Evolutionary conservation across 2,113 vertebrate genomes (phyloP).

Genomic region (Muntiacus muntjak): DNA sequence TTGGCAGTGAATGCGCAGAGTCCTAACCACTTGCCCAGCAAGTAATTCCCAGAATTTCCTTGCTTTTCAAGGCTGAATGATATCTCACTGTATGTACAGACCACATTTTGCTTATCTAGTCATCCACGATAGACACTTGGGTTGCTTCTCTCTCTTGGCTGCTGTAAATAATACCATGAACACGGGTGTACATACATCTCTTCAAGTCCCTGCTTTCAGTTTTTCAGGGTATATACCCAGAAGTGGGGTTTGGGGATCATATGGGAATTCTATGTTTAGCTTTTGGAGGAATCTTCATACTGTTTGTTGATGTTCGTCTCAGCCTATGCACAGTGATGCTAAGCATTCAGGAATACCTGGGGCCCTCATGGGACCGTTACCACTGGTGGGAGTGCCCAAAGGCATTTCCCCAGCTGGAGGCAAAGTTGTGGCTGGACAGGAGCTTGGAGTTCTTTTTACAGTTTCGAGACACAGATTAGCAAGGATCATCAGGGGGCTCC

Average conservation of each 20-base stretch:
- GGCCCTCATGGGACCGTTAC: rapidly evolving
- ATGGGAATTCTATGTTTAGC: background rate
- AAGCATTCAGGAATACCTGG: background rate
- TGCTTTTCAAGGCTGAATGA: background rate
- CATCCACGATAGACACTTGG: background rate
- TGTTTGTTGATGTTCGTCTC: background rate
- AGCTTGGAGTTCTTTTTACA: background rate
- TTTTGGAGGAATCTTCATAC: background rate
- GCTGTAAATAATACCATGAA: background rate
- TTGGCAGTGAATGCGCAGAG: background rate
- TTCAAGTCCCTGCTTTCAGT: background rate
- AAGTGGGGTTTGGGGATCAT: background rate
- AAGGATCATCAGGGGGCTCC: background rate
- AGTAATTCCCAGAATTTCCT: background rate
- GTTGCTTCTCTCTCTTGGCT: background rate
- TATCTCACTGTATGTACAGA: background rate
- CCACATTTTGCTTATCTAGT: background rate
- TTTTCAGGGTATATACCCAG: background rate
- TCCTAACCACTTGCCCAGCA: background rate
- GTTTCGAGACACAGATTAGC: background rate
- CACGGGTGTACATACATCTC: background rate
- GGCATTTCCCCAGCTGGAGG: background rate
- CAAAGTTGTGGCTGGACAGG: background rate
- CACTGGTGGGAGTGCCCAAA: background rate
- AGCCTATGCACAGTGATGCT: background rate